Evolutionary conservation across 1,140 invertebrate species (phyloP).

Genomic region (Drosophila pseudoananassae): DNA sequence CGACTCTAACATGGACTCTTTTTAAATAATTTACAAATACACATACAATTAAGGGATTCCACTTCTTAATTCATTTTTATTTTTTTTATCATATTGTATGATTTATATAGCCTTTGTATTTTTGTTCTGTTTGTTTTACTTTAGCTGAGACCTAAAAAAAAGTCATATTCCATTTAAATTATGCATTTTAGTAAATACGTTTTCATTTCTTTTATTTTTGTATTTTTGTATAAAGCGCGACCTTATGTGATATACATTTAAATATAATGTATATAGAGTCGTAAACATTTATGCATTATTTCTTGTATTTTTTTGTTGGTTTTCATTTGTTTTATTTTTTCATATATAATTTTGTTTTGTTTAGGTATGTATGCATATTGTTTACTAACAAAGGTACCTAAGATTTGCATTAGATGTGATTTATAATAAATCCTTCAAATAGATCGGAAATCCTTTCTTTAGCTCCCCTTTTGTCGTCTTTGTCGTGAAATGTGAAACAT

Average conservation of each 20-base stretch:
- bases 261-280: slow-evolving; percentile 47
- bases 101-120: slow-evolving; percentile 42
- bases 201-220: slow-evolving; percentile 17
- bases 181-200: slow-evolving; percentile 58
- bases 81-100: slow-evolving; percentile 42
- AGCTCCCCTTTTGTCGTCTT: slow-evolving; percentile 29
- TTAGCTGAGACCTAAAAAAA: slow-evolving; percentile 36
- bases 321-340: slow-evolving; percentile 23
- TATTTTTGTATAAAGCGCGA: slow-evolving; percentile 54
- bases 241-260: slow-evolving; percentile 47
- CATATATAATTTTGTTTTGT: slow-evolving; percentile 8
- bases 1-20: slow-evolving; percentile 60
- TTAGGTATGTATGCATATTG: slow-evolving; percentile 58
- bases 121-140: slow-evolving; percentile 6
- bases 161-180: slow-evolving; percentile 38
- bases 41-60: slow-evolving; percentile 35
- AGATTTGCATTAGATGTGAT: slow-evolving; percentile 73
- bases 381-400: slow-evolving; percentile 76
- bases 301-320: slow-evolving; percentile 11
- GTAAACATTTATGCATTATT: slow-evolving; percentile 60
- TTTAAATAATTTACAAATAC: slow-evolving; percentile 73
- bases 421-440: slow-evolving; percentile 16
- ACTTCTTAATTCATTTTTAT: not conserved
- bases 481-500: slow-evolving; percentile 71
- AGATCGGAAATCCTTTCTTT: slow-evolving; percentile 9